A percentile compares a stretch with the other conserved stretches of the same genome.
phyloP scores from a whole-genome alignment of 1,140 invertebrate species.

The Zaprionus davidi region DNA sequence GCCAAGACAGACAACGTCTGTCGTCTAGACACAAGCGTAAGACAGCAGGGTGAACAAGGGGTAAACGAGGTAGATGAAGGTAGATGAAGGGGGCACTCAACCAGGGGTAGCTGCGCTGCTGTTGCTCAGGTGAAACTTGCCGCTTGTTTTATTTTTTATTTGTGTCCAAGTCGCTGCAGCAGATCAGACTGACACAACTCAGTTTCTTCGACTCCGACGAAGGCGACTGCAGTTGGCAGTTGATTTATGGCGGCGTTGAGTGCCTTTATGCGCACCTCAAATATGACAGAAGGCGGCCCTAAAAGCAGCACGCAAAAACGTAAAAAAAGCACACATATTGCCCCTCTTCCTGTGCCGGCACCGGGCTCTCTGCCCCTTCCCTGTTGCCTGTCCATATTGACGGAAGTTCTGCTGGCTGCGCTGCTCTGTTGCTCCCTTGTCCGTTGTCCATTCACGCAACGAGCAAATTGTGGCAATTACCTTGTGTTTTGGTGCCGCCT shows the following conservation, averaged over 20 bases:
- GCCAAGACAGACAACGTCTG: constrained; percentile 65
- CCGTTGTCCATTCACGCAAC: constrained; percentile 71
- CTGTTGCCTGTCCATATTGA: constrained; percentile 11
- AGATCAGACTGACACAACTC: neutral
- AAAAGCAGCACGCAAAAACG: constrained; percentile 31
- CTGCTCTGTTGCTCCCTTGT: constrained; percentile 18
- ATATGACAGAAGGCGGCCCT: constrained; percentile 74
- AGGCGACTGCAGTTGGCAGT: constrained; percentile 54
- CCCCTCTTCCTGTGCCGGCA: neutral
- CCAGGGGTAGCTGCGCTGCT: constrained; percentile 3
- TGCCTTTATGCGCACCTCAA: constrained; percentile 81
- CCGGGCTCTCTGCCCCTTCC: neutral
- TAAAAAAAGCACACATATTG: constrained; percentile 19
- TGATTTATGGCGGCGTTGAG: constrained; percentile 82
- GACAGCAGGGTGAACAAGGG: constrained; percentile 36
- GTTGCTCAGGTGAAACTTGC: constrained; percentile 53
- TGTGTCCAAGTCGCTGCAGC: constrained; percentile 23
- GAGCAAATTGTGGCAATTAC: constrained; percentile 83
- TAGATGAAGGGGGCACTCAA: neutral
- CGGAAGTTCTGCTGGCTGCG: constrained; percentile 61
- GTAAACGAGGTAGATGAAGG: neutral
- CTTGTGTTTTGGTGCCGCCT: neutral
- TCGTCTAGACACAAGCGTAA: constrained; percentile 77
- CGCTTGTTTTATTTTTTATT: constrained; percentile 56
- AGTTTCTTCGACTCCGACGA: neutral